Base-by-base conservation (phyloP, 2,888 invertebrate species). In the Mythimna impura region DNA sequence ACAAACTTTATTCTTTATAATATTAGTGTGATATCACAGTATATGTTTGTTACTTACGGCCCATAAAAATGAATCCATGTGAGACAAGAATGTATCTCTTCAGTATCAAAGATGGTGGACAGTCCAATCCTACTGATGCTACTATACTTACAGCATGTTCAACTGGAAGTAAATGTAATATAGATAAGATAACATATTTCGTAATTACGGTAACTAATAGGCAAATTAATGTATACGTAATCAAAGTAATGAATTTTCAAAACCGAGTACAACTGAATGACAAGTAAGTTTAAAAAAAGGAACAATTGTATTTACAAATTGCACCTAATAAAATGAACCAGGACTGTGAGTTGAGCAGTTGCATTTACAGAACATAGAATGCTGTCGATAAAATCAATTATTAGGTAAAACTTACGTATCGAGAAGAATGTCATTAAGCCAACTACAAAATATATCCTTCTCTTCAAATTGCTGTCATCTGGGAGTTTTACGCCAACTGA, bases 101-200 rank as follows among this genome's bases (percentile, higher is more conserved):
- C 14, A 94, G 60, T 58, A 93, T 88, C 5, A 87, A 36, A 1
- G 88, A 82, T 6, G 84, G 73, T 5, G 91, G 87, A 76, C 90
- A 91, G 34, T 93, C 88, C 2, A 92, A 79, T 10, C 92, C 93
- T n/a, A 97, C 91, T 25, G 94, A 92, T 0, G 97, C 94, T 6
- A 97, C 73, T 78, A 97, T 93, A 71, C 97, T 97, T 68, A 97
- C 88, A 3, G 94, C 61, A 86, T 97, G 97, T 85, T 97, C 97
- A 73, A 96, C 97, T 97, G 89, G 3, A 90, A 90, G 34, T 40
- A 71, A 68, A 36, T 7, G 3, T 10, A 1, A 25, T 8, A 69
- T 34, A 55, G 7, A 8, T 20, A 50, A 58, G 30, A 30, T 30
- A 30, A 30, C 3, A 30, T 30, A 30, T 66, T 30, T 57, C 2